phyloP scores from a whole-genome alignment of 1,140 invertebrate species.

The Psix sp. region DNA sequence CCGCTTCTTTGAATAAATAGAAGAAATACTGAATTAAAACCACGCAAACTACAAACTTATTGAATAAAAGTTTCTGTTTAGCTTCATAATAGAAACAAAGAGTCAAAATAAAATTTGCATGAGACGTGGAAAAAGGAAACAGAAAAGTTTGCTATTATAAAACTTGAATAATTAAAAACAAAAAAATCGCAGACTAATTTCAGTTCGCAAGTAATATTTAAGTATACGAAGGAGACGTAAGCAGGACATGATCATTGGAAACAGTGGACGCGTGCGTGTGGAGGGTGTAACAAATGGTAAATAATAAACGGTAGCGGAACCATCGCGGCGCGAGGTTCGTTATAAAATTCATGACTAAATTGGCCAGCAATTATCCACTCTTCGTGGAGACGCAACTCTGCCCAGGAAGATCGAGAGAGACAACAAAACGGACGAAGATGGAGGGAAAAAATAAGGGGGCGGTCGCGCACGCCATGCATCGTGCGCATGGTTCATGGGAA shows the following conservation, averaged over 20 bases:
- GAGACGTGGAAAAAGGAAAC: too few relatives aligned
- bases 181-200: too few relatives aligned
- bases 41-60: too few relatives aligned
- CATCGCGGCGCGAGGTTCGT: constrained; percentile 11
- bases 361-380: constrained; percentile 29
- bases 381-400: constrained; percentile 7
- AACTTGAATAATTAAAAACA: too few relatives aligned
- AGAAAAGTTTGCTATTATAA: too few relatives aligned
- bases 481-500: constrained; percentile 20
- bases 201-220: background rate
- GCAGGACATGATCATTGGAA: background rate
- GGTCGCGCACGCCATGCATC: background rate
- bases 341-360: constrained; percentile 42
- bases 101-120: too few relatives aligned
- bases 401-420: too few relatives aligned
- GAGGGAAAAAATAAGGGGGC: background rate
- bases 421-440: background rate
- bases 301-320: constrained; percentile 17
- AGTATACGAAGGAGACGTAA: too few relatives aligned
- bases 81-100: too few relatives aligned
- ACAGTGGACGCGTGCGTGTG: background rate
- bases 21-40: too few relatives aligned
- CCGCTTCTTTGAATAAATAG: too few relatives aligned
- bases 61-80: too few relatives aligned
- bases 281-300: constrained; percentile 3